Percentiles rank a stretch among this genome's conserved stretches.
phyloP scores from a whole-genome alignment of 2,797 vertebrate genomes.

The Cyclura pinguis region DNA sequence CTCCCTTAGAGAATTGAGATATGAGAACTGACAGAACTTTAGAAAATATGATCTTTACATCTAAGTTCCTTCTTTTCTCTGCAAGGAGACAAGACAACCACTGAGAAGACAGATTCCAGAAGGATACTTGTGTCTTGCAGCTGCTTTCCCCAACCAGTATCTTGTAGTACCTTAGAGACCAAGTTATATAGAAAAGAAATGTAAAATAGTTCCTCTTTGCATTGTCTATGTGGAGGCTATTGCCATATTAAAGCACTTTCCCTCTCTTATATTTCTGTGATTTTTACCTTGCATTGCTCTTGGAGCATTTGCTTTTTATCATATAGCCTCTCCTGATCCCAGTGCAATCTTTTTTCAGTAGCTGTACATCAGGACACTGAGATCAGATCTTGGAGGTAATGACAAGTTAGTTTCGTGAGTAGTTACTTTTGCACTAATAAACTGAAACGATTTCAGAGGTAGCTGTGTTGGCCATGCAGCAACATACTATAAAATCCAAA shows the following conservation, averaged over 20 bases:
- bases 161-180: background rate
- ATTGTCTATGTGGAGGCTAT: background rate
- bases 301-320: background rate
- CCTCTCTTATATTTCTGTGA: background rate
- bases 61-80: background rate
- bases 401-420: too few relatives aligned
- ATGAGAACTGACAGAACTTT: constrained; percentile 4
- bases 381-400: too few relatives aligned
- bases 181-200: background rate
- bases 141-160: background rate
- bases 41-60: background rate
- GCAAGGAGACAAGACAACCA: background rate
- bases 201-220: background rate
- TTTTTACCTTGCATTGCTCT: background rate
- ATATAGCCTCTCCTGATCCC: background rate
- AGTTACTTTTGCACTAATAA: too few relatives aligned
- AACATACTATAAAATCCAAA: too few relatives aligned
- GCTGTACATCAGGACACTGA: too few relatives aligned
- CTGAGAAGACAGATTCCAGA: background rate
- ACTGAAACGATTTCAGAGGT: too few relatives aligned
- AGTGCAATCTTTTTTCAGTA: too few relatives aligned
- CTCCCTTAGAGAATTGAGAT: constrained; percentile 18
- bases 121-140: background rate
- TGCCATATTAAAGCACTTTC: background rate
- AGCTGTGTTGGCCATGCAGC: too few relatives aligned